These are phyloP conservation scores for Tragulus kanchil DNA, from an alignment of 2,113 vertebrate species.

Conservation along the genomic window DNA sequence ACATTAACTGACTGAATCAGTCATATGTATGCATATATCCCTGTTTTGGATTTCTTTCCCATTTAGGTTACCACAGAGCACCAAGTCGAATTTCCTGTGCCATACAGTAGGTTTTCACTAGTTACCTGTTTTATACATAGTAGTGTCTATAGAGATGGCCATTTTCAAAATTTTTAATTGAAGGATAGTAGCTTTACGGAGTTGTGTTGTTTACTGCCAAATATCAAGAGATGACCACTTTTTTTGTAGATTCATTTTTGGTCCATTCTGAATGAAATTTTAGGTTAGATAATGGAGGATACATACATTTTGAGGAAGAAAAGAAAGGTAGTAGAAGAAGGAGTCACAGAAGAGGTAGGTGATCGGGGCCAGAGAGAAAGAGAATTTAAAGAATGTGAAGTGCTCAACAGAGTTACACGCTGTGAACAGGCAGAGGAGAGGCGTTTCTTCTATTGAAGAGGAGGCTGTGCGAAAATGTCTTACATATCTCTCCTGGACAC, in stretches of 20 bases:
- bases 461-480: background rate
- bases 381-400: background rate
- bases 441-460: background rate
- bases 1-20: conserved; percentile 58
- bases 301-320: background rate
- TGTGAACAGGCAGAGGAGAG: background rate
- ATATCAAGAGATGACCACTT: too few relatives aligned
- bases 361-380: background rate
- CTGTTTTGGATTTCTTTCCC: background rate
- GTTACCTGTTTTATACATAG: background rate
- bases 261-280: conserved; percentile 31
- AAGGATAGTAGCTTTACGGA: too few relatives aligned
- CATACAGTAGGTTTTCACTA: background rate
- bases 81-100: background rate
- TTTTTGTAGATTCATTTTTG: background rate
- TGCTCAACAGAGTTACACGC: background rate
- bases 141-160: background rate
- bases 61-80: background rate
- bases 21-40: background rate
- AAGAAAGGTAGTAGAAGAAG: background rate
- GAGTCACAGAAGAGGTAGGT: background rate
- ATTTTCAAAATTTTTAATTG: too few relatives aligned
- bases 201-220: too few relatives aligned
- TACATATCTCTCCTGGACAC: background rate
- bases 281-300: background rate